A percentile compares a stretch with the other conserved stretches of the same genome.
These are phyloP conservation scores for Edolisoma coerulescens DNA, from an alignment of 2,113 vertebrate species.

Conservation along the genomic window DNA sequence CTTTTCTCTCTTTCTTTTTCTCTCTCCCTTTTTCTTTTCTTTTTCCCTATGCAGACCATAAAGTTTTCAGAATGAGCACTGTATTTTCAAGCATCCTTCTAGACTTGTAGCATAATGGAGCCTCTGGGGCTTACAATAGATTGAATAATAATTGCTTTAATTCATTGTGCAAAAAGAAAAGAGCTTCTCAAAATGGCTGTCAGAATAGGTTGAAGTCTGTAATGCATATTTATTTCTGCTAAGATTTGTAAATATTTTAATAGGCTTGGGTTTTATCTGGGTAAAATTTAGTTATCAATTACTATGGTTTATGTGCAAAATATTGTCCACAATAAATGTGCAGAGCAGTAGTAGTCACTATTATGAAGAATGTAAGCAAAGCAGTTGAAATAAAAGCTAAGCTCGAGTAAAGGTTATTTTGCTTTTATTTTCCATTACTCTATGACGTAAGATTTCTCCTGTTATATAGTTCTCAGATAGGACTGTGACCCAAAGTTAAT, in stretches of 20 bases:
- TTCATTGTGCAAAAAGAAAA: conserved; percentile 36
- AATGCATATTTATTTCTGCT: neutral
- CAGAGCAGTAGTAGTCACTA: neutral
- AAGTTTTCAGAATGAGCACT: neutral
- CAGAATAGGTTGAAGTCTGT: neutral
- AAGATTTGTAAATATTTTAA: conserved; percentile 57
- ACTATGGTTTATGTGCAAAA: neutral
- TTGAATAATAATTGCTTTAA: conserved; percentile 45
- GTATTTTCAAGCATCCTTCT: neutral
- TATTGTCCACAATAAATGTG: neutral
- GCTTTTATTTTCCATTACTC: neutral
- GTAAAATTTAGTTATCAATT: neutral
- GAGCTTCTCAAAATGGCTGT: conserved; percentile 27
- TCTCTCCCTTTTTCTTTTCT: neutral
- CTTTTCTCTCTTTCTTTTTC: no score
- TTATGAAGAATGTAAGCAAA: neutral
- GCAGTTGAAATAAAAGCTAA: neutral
- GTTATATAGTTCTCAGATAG: neutral
- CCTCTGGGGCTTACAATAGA: neutral
- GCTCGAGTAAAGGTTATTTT: neutral
- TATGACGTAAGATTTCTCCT: neutral
- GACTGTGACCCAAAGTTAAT: neutral
- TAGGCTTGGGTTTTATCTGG: neutral
- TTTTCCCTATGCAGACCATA: fast-evolving
- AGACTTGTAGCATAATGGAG: neutral